Evolutionary conservation across 2,888 invertebrate genomes (phyloP), one percentile per base, ranked within the genome.

Genomic region (Nomada lathburiana): DNA sequence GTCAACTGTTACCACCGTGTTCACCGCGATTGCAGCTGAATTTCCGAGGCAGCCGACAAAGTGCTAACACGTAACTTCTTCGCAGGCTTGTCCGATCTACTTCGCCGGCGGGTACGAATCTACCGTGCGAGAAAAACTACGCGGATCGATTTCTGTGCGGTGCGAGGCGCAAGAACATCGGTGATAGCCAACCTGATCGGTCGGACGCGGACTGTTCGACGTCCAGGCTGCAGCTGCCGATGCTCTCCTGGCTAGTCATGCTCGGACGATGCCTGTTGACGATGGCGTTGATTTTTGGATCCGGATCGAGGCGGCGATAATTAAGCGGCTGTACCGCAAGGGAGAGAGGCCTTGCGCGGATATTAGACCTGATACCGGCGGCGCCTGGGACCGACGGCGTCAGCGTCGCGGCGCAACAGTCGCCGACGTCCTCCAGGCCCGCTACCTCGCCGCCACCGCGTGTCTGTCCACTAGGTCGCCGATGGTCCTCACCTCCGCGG

Each of bases 201-300:
- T 93, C 93, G 91, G 94, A 94, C 71, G 93, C 92, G 76, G 94
- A 93, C 59, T 96, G 96, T 92, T 98, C 97, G 94, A 97, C 97
- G 94, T 98, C 97, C 92, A 98, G 95, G 88, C 97, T 97, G 94
- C 97, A 98, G 94, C 97, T 97, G 90, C 97, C 97, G 91, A 97
- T 97, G 76, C 97, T 97, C 94, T 98, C 98, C 94, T 94, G 93
- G 89, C 94, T 94, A 76, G 94, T 93, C 94, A 93, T 94, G 89
- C 91, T 92, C 18, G 89, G 88, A 82, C 86, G 90, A 26, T 80
- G 80, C 11, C 77, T 70, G 68, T 69, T 36, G 76, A 62, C 78
- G 78, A 73, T 59, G 77, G 23, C 78, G 50, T 75, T 36, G 69
- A 77, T 80, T 47, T 82, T 80, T 11, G 80, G 75, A 10, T 93